phyloP scores from a whole-genome alignment of 2,113 vertebrate species.

The Oophaga pumilio region DNA sequence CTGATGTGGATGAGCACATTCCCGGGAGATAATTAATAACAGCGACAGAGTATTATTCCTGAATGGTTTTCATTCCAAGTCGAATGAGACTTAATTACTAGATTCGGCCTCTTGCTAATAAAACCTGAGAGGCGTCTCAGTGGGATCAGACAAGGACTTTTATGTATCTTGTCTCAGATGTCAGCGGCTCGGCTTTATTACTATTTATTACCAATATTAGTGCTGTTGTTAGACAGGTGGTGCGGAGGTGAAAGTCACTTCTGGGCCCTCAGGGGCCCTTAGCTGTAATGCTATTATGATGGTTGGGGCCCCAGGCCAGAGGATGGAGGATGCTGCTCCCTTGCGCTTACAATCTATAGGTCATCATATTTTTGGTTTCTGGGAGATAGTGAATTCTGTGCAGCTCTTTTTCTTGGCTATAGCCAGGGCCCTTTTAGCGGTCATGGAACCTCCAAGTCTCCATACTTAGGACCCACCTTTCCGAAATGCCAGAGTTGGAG shows the following conservation, averaged over 20 bases:
- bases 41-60: background rate
- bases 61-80: background rate
- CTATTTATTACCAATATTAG: background rate
- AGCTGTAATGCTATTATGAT: background rate
- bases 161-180: background rate
- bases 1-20: constrained; percentile 16
- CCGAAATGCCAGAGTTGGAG: too few species aligned
- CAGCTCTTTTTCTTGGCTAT: too few species aligned
- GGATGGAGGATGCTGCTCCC: too few species aligned
- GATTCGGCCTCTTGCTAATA: background rate
- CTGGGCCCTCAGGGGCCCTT: background rate
- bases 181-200: background rate
- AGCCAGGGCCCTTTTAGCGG: too few species aligned
- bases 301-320: background rate
- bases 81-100: background rate
- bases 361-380: too few species aligned
- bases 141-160: background rate
- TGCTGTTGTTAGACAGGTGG: background rate
- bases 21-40: background rate
- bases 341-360: too few species aligned
- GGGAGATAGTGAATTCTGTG: too few species aligned
- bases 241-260: background rate
- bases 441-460: too few species aligned
- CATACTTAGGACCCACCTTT: too few species aligned
- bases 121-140: background rate